Evolutionary conservation across 1,140 invertebrate genomes (phyloP).

Genomic region (Conopomorpha cramerella): DNA sequence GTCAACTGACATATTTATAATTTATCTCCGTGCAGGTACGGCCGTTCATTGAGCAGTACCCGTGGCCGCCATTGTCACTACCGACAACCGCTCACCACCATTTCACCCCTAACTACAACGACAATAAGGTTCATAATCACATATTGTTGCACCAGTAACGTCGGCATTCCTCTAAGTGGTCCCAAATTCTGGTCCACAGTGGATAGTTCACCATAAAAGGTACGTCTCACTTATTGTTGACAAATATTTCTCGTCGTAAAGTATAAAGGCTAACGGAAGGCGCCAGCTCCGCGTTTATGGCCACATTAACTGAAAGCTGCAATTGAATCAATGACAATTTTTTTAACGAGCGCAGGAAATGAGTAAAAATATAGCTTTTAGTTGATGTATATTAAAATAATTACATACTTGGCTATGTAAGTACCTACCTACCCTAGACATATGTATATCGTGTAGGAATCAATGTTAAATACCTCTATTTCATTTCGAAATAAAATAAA

Average conservation of each 20-base stretch:
- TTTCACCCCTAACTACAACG: too few species aligned
- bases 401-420: too few species aligned
- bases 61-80: constrained; percentile 26
- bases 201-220: constrained; percentile 48
- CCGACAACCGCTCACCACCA: constrained; percentile 11
- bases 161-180: constrained; percentile 16
- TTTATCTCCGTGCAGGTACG: constrained; percentile 49
- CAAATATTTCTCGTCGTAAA: constrained; percentile 51
- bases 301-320: too few species aligned
- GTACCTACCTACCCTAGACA: too few species aligned
- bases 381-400: too few species aligned
- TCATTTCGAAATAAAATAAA: too few species aligned
- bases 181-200: constrained; percentile 26
- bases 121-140: too few species aligned
- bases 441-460: too few species aligned
- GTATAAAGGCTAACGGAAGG: constrained; percentile 40
- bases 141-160: too few species aligned
- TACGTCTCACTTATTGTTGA: constrained; percentile 58
- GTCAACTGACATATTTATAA: constrained; percentile 50
- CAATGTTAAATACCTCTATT: too few species aligned
- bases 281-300: constrained; percentile 41
- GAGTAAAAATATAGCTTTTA: too few species aligned
- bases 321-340: too few species aligned
- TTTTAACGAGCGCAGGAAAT: constrained; percentile 40
- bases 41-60: constrained; percentile 37